Conservation (phyloP, 2,888 invertebrate genomes). For the Melolontha melolontha region DNA sequence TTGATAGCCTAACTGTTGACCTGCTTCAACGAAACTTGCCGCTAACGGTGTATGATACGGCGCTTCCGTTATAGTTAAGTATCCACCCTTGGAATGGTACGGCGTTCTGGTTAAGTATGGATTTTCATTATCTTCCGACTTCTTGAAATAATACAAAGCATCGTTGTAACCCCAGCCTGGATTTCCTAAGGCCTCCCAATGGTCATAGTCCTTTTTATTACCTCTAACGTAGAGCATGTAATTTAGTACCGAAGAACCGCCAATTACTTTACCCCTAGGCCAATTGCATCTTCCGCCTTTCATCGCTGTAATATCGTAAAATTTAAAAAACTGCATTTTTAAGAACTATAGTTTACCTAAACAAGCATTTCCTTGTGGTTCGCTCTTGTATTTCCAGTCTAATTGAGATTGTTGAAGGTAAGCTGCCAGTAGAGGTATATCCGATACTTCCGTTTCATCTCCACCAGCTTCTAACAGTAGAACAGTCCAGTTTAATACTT, state of each 20-base stretch:
- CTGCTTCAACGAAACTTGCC: conserved; percentile 84
- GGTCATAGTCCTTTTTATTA: conserved; percentile 89
- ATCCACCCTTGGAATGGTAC: conserved; percentile 85
- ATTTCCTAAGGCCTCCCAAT: conserved; percentile 89
- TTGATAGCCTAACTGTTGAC: conserved; percentile 74
- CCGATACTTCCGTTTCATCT: conserved; percentile 91
- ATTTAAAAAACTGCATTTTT: background rate
- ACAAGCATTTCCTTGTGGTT: conserved; percentile 85
- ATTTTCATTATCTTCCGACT: conserved; percentile 91
- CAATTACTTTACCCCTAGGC: conserved; percentile 92
- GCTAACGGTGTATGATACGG: conserved; percentile 89
- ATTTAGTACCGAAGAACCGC: conserved; percentile 90
- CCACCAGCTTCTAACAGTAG: conserved; percentile 88
- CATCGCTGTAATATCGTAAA: conserved; percentile 73
- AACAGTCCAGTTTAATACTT: conserved; percentile 83
- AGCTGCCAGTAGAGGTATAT: conserved; percentile 88
- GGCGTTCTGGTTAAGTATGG: conserved; percentile 84
- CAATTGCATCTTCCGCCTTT: conserved; percentile 87
- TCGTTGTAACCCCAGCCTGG: conserved; percentile 89
- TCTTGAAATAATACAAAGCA: conserved; percentile 86
- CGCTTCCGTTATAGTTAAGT: conserved; percentile 86
- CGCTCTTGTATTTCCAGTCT: conserved; percentile 95
- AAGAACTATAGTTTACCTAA: conserved; percentile 71
- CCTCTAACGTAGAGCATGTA: conserved; percentile 94
- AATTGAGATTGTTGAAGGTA: conserved; percentile 87